Percentiles rank a stretch among this genome's conserved stretches.
Conservation (phyloP, 1,140 invertebrate genomes). For the Stegodyphus dumicola region DNA sequence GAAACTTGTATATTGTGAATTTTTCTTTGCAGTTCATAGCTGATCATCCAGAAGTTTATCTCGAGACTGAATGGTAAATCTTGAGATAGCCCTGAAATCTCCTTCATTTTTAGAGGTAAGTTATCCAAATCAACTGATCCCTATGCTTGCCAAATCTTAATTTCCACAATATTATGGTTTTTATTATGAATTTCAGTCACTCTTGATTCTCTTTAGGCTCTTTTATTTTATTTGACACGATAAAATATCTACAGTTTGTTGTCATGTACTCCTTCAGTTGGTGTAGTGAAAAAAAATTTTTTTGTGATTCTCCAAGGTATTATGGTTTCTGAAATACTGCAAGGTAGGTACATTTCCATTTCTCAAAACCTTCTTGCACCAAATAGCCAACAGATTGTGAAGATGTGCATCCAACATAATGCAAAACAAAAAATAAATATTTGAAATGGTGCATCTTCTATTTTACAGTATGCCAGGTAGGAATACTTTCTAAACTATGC, state of each 20-base stretch:
- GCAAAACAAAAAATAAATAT: not conserved
- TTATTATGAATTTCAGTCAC: not conserved
- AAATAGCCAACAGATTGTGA: not conserved
- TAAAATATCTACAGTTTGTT: not conserved
- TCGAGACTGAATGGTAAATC: not conserved
- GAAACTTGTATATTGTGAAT: not conserved
- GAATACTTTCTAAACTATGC: not conserved
- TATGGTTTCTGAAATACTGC: not conserved
- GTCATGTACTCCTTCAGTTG: not conserved
- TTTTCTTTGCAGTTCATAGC: not conserved
- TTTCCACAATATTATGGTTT: not conserved
- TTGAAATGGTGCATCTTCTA: not conserved
- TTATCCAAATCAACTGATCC: not conserved
- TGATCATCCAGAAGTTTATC: not conserved
- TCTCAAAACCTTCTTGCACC: not conserved
- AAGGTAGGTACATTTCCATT: not conserved
- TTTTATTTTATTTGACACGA: not conserved
- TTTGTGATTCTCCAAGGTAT: not conserved
- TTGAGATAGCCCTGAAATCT: not conserved
- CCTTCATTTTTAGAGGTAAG: not conserved
- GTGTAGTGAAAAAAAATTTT: not conserved
- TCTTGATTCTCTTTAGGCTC: not conserved
- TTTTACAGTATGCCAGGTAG: not conserved
- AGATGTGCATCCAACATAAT: not conserved
- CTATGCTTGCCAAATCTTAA: not conserved